A percentile compares a stretch with the other conserved stretches of the same genome.
phyloP scores from a whole-genome alignment of 2,113 vertebrate genomes.

The Oostethus manadensis region DNA sequence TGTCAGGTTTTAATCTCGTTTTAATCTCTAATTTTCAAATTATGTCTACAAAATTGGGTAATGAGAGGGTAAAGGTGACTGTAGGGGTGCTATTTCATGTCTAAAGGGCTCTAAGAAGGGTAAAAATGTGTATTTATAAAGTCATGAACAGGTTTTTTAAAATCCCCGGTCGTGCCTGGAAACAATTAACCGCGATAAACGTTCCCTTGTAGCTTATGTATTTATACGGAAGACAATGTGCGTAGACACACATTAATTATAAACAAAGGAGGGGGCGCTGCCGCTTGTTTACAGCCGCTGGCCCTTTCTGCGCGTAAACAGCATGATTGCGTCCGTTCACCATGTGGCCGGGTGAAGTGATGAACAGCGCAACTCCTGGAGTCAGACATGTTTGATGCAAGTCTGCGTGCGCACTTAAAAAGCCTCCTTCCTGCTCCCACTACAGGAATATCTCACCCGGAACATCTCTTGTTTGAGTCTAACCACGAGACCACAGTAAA shows the following conservation, averaged over 20 bases:
- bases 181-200: no score
- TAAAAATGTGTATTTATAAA: no score
- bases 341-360: constrained; percentile 21
- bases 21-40: no score
- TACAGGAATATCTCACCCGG: constrained; percentile 45
- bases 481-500: constrained; percentile 3
- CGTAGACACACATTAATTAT: constrained; percentile 2
- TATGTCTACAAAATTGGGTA: no score
- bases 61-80: no score
- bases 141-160: no score
- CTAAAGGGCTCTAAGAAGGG: no score
- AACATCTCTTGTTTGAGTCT: constrained; percentile 12
- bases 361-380: constrained; percentile 38
- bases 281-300: constrained; percentile 42
- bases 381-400: neutral
- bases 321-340: constrained; percentile 31
- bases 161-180: no score
- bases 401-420: constrained; percentile 15
- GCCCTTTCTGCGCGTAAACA: constrained; percentile 31
- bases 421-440: constrained; percentile 6
- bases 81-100: no score
- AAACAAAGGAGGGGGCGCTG: constrained; percentile 31
- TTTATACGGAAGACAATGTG: no score
- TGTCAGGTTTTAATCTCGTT: no score
- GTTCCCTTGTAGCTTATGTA: no score